A percentile compares a stretch with the other conserved stretches of the same genome.
Evolutionary conservation across 53 echinoderm and acorn worm species (phyloP).

Genomic region (Patiria pectinifera): DNA sequence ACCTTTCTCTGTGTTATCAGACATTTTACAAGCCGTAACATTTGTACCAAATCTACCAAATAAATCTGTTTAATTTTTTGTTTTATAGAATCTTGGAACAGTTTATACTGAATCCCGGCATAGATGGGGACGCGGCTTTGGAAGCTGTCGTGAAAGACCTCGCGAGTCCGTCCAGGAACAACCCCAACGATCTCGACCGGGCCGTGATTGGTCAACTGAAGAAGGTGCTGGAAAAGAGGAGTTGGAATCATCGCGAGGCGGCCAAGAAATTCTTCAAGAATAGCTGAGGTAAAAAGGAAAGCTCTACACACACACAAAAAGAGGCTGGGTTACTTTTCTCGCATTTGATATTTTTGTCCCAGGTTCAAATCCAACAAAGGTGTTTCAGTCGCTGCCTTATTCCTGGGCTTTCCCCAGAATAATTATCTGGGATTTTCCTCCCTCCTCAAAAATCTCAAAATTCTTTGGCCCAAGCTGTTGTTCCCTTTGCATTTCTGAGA

Average conservation of each 20-base stretch:
- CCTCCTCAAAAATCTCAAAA: too few species aligned
- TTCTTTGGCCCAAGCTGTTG: too few species aligned
- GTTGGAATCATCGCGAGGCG: conserved; percentile 54
- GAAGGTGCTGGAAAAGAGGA: conserved; percentile 53
- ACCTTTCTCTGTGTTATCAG: too few species aligned
- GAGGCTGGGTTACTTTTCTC: too few species aligned
- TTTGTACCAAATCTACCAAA: too few species aligned
- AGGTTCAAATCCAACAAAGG: too few species aligned
- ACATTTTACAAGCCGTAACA: too few species aligned
- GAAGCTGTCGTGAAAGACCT: conserved; percentile 59
- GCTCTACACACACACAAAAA: not conserved
- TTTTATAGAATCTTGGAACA: conserved; percentile 70
- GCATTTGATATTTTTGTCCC: too few species aligned
- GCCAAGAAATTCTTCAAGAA: conserved; percentile 64
- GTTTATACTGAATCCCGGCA: conserved; percentile 67
- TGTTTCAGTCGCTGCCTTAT: too few species aligned
- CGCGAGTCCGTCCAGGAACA: conserved; percentile 38
- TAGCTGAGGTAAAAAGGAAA: conserved; percentile 65
- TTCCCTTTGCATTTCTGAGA: too few species aligned
- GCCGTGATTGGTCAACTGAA: conserved; percentile 68
- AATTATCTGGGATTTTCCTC: too few species aligned
- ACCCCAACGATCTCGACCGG: conserved; percentile 64
- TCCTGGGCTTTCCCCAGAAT: too few species aligned
- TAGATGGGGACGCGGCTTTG: conserved; percentile 57
- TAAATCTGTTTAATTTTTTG: not conserved